These are phyloP conservation scores for Drosophila kikkawai DNA, from an alignment of 1,140 invertebrate species.

Conservation along the genomic window DNA sequence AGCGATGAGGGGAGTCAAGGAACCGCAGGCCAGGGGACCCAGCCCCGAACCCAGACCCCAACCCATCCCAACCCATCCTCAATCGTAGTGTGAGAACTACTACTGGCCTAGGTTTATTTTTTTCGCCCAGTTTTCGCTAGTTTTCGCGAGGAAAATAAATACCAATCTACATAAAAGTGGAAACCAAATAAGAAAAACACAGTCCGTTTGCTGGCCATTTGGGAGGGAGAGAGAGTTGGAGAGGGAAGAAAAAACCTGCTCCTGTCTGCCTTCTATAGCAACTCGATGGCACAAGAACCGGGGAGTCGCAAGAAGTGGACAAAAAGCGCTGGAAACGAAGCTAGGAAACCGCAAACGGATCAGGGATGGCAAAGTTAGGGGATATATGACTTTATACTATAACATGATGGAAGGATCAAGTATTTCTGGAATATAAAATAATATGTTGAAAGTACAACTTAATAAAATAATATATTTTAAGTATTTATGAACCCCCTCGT, in stretches of 20 bases:
- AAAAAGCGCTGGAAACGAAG: constrained; percentile 41
- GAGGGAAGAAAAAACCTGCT: constrained; percentile 62
- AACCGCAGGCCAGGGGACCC: constrained; percentile 42
- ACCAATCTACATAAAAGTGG: constrained; percentile 83
- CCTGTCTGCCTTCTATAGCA: constrained; percentile 50
- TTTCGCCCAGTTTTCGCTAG: constrained; percentile 46
- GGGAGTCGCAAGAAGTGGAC: constrained; percentile 34
- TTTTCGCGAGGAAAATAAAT: constrained; percentile 82
- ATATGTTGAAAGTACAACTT: not conserved
- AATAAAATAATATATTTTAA: not conserved
- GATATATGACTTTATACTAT: no score
- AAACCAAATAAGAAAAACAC: constrained; percentile 79
- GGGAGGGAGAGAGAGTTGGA: constrained; percentile 4
- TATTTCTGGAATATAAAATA: not conserved
- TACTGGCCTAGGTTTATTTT: constrained; percentile 29
- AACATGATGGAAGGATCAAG: not conserved
- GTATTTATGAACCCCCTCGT: not conserved
- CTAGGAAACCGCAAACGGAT: constrained; percentile 41
- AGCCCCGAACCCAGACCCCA: constrained; percentile 29
- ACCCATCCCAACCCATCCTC: constrained; percentile 32
- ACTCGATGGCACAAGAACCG: constrained; percentile 31
- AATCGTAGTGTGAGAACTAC: constrained; percentile 68
- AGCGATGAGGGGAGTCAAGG: constrained; percentile 75
- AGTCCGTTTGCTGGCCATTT: constrained; percentile 62
- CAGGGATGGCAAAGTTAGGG: constrained; percentile 12